Evolutionary conservation across 2,888 invertebrate genomes (phyloP), one percentile per base, ranked within the genome.

Genomic region (Hecatera dysodea): DNA sequence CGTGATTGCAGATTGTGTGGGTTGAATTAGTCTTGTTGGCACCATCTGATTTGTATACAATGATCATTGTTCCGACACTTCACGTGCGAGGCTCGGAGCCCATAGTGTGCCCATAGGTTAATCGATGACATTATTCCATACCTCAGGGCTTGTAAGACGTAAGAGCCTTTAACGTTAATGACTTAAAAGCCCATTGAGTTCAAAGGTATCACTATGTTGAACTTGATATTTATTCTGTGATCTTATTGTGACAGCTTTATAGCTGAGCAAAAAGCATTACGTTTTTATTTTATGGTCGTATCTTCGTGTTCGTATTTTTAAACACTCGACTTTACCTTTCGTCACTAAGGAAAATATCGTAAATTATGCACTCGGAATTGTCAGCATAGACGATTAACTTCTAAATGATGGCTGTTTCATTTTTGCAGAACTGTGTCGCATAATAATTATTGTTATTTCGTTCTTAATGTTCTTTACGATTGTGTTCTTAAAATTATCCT

Each of bases 41-140:
- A 89, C 86, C 86, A 85, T 80, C 90, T 93, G 90, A 95, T 95
- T 95, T 95, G 95, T 95, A 95, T 94, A 95, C 95, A 95, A 95
- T 95, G 95, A 91, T 89, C 94, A 95, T 95, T 95, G 95, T 95
- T 92, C 88, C 83, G 65, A 86, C 88, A 85, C 87, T 84, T 84
- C 81, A 77, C 81, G 84, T 72, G 83, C 72, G 78, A 82, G 75
- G 67, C 81, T 79, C 52, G 59, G 55, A 46, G 53, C 59, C 44
- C 53, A 62, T 79, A 84, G 87, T 59, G 64, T 59, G 61, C 52
- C 53, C 64, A 67, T 78, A 86, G 88, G 89, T 90, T 92, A 91
- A 92, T 92, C 90, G 91, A 86, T 82, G 86, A 84, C 80, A 87
- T 86, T 86, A 81, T 81, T 76, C 62, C 57, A 80, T 76, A 76